Evolutionary conservation across 2,888 invertebrate genomes (phyloP).

Genomic region (Phalangium opilio): DNA sequence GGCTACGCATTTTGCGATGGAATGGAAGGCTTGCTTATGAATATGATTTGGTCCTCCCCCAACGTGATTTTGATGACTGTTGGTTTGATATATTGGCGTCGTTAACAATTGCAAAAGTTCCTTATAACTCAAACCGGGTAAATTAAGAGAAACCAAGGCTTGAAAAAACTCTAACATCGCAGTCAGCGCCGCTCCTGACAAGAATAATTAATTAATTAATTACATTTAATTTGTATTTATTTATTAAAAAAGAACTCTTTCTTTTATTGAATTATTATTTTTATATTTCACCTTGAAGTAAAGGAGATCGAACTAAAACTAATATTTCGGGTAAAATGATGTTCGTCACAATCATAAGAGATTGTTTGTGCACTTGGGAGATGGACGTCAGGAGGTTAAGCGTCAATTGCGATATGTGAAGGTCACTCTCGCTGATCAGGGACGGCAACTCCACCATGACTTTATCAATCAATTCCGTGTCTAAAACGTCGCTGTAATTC

Average conservation of each 20-base stretch:
- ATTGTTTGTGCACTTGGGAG: slow-evolving; percentile 58
- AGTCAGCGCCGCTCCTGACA: slow-evolving; percentile 64
- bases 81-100: slow-evolving; percentile 25
- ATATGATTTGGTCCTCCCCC: slow-evolving; percentile 4
- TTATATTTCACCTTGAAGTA: slow-evolving; percentile 57
- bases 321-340: slow-evolving; percentile 72
- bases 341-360: slow-evolving; percentile 47
- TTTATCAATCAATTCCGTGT: slow-evolving; percentile 55
- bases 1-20: slow-evolving; percentile 90
- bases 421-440: slow-evolving; percentile 78
- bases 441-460: slow-evolving; percentile 79
- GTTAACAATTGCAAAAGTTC: neutral
- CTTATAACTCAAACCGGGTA: slow-evolving; percentile 62
- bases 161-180: slow-evolving; percentile 84
- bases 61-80: neutral
- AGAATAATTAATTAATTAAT: neutral
- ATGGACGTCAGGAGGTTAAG: slow-evolving; percentile 66
- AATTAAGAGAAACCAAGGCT: slow-evolving; percentile 61
- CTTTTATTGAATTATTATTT: neutral
- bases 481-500: slow-evolving; percentile 57
- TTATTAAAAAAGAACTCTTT: slow-evolving; percentile 1
- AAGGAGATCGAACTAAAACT: slow-evolving; percentile 69
- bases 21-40: slow-evolving; percentile 63
- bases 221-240: neutral
- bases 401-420: slow-evolving; percentile 88